These are phyloP conservation scores for Chloroclystis v-ata DNA, from an alignment of 2,888 invertebrate genomes.

Conservation along the genomic window DNA sequence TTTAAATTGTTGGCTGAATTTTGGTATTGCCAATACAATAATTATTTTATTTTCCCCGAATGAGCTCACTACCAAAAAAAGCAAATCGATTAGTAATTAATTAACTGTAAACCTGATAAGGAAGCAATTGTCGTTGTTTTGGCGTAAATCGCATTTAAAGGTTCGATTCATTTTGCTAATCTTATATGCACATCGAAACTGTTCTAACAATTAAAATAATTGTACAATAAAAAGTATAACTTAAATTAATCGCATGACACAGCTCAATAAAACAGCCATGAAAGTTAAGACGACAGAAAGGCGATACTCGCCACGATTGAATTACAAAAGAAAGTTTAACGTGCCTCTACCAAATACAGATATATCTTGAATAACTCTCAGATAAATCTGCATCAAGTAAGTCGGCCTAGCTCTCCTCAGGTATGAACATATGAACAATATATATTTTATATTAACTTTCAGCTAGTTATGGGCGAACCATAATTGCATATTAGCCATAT, in stretches of 20 bases:
- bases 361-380: constrained; percentile 56
- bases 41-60: constrained; percentile 5
- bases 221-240: constrained; percentile 7
- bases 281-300: constrained; percentile 58
- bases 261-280: constrained; percentile 43
- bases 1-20: too few relatives aligned
- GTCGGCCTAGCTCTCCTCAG: too few relatives aligned
- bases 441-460: too few relatives aligned
- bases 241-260: constrained; percentile 29
- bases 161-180: too few relatives aligned
- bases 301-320: constrained; percentile 52
- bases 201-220: too few relatives aligned
- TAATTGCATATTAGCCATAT: too few relatives aligned
- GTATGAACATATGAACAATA: too few relatives aligned
- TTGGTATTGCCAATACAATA: too few relatives aligned
- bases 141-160: too few relatives aligned
- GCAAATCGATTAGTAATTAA: constrained; percentile 28
- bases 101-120: constrained; percentile 26
- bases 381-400: too few relatives aligned
- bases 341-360: constrained; percentile 43
- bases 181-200: too few relatives aligned
- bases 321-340: constrained; percentile 66
- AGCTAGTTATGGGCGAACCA: too few relatives aligned
- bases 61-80: constrained; percentile 19
- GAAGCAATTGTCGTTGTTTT: constrained; percentile 22